Conservation (phyloP, 1,140 invertebrate species). For the Hyposmocoma kahamanoa region DNA sequence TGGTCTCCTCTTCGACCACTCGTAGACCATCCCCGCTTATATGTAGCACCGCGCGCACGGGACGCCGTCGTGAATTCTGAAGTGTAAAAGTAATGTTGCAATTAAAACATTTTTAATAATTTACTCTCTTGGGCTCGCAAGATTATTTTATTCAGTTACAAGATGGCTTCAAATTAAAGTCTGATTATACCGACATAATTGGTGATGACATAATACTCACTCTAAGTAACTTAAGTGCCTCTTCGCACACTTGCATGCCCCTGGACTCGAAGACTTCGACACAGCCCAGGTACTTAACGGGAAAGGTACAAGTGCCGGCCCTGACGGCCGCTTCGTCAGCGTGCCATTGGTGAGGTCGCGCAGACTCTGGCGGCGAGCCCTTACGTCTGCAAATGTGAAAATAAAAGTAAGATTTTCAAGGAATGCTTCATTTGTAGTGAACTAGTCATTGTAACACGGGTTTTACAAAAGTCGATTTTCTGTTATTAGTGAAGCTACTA, state of each 20-base stretch:
- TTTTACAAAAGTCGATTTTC: too few species aligned
- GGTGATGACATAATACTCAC: constrained; percentile 80
- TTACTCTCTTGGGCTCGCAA: too few species aligned
- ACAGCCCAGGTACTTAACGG: constrained; percentile 99
- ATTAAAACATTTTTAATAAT: not conserved
- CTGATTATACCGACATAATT: too few species aligned
- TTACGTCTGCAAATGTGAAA: too few species aligned
- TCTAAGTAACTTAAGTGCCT: constrained; percentile 94
- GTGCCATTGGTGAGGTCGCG: constrained; percentile 98
- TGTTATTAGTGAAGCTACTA: too few species aligned
- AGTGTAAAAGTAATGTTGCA: constrained; percentile 12
- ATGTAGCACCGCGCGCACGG: constrained; percentile 92
- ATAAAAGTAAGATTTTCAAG: too few species aligned
- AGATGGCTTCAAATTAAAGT: too few species aligned
- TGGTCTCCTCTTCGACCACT: constrained; percentile 99
- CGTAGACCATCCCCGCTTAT: constrained; percentile 97
- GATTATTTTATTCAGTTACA: too few species aligned
- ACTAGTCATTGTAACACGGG: too few species aligned
- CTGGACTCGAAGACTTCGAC: constrained; percentile 99
- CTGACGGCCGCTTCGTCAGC: constrained; percentile 97
- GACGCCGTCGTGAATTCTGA: constrained; percentile 90
- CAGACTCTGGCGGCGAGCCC: constrained; percentile 88
- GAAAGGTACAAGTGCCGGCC: constrained; percentile 96
- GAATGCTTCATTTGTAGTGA: too few species aligned
- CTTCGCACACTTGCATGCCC: constrained; percentile 99